phyloP scores from a whole-genome alignment of 2,888 invertebrate species.

The Tribolium freemani region DNA sequence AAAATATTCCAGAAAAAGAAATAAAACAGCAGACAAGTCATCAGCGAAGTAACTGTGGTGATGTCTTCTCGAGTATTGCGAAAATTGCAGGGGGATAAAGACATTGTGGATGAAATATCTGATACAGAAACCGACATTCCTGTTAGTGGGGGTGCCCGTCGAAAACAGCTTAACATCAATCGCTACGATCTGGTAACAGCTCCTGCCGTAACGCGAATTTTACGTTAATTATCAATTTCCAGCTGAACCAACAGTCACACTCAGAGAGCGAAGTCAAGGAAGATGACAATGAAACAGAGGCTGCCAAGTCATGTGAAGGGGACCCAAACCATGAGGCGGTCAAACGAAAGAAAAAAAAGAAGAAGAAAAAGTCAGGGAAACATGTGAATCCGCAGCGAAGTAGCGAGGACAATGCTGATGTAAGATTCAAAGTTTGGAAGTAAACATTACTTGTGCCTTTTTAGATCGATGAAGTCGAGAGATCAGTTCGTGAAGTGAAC shows the following conservation, averaged over 20 bases:
- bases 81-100: conserved; percentile 75
- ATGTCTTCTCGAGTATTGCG: conserved; percentile 79
- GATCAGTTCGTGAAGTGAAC: conserved; percentile 77
- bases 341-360: conserved; percentile 75
- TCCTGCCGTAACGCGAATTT: neutral
- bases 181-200: conserved; percentile 77
- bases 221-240: conserved; percentile 37
- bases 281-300: conserved; percentile 77
- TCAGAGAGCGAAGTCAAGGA: conserved; percentile 81
- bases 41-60: neutral
- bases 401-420: conserved; percentile 77
- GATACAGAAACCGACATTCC: conserved; percentile 72
- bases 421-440: conserved; percentile 49
- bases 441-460: neutral
- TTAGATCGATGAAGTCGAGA: conserved; percentile 75
- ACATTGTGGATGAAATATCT: conserved; percentile 69
- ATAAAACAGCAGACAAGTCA: neutral
- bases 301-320: conserved; percentile 71
- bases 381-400: conserved; percentile 70
- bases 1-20: conserved; percentile 4
- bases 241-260: conserved; percentile 77
- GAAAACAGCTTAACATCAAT: conserved; percentile 75
- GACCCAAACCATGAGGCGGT: conserved; percentile 68
- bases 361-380: conserved; percentile 75
- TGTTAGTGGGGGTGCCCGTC: conserved; percentile 69